Base-by-base conservation (phyloP, 2,113 vertebrate genomes). In the Noctilio leporinus region DNA sequence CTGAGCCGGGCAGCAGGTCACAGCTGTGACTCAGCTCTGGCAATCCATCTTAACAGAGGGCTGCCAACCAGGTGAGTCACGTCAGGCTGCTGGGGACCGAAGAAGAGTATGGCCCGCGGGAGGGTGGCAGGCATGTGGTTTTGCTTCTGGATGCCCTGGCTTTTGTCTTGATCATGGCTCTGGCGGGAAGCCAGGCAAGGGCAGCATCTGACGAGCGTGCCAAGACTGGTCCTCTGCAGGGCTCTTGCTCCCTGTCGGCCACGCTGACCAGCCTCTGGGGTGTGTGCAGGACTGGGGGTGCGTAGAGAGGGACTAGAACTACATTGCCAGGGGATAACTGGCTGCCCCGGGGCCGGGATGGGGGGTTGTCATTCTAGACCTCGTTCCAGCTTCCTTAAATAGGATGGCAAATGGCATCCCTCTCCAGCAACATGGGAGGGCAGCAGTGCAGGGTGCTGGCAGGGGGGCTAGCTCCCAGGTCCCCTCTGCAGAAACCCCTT, bases 11-110 rank as follows among this genome's bases (percentile, higher is more conserved):
- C 5, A 6, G 89, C 65, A 86, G 93, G 89, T 86, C 93, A 95
- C 91, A 91, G 93, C 45, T 65, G 83, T 95, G 94, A 94, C 93
- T 97, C 83, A 72, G 94, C 47, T 81, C 64, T 65, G 85, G 85
- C 77, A 88, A 59, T 67, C 26, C 8, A 6, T 10, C 72, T 51
- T 75, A 72, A 35, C 17, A 16, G 47, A 62, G 62, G 4, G 81
- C 82, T 80, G 59, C 73, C 91, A 89, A 10, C 62, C 91, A 77
- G 86, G 93, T 73, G 86, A 90, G 75, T 80, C 93, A 76, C 7
- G 64, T 57, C 89, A 92, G 92, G 69, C 76, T 72, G 57, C n/a
- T 5, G 16, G 65, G 62, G 47, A 78, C 77, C 62, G 22, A 38
- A 40, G 80, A 78, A 51, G 72, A 78, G 19, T 14, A 53, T 59